Conservation (phyloP, 1,140 invertebrate species). For the Oedothorax gibbosus region DNA sequence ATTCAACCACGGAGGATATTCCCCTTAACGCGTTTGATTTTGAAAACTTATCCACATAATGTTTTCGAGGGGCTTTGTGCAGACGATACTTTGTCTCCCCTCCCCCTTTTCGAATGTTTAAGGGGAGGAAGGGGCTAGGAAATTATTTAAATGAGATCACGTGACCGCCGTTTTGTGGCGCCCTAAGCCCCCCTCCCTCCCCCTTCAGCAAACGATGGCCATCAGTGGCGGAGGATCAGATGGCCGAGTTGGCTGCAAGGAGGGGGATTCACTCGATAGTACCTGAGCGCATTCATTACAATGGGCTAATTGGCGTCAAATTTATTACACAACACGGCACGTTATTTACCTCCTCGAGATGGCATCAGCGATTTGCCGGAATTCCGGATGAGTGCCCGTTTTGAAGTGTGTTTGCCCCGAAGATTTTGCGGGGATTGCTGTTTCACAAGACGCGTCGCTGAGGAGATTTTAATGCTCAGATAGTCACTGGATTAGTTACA, state of each 20-base stretch:
- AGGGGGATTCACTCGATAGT: slow-evolving; percentile 1
- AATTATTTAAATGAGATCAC: slow-evolving; percentile 61
- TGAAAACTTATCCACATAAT: slow-evolving; percentile 60
- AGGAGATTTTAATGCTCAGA: neutral
- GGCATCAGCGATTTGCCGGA: too few relatives aligned
- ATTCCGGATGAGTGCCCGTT: too few relatives aligned
- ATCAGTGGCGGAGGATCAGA: slow-evolving; percentile 45
- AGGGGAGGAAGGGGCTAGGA: slow-evolving; percentile 10
- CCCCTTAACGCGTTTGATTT: slow-evolving; percentile 57
- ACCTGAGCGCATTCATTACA: slow-evolving; percentile 56
- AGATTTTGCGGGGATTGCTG: neutral
- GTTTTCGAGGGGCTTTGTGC: slow-evolving; percentile 52
- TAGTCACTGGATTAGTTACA: neutral
- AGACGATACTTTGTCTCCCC: slow-evolving; percentile 57
- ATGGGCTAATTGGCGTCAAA: slow-evolving; percentile 44
- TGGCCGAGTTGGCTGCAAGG: neutral
- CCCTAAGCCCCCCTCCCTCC: slow-evolving; percentile 41
- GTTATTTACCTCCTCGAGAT: slow-evolving; percentile 14
- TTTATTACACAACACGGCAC: slow-evolving; percentile 48
- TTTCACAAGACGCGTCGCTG: neutral
- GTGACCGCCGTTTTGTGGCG: slow-evolving; percentile 57
- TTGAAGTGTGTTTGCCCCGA: neutral
- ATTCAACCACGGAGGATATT: neutral
- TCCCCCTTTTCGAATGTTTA: neutral
- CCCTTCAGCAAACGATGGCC: slow-evolving; percentile 34